Evolutionary conservation across 1,140 invertebrate species (phyloP), one percentile per base, ranked within the genome.

Genomic region (Philotrypesis tridentata): DNA sequence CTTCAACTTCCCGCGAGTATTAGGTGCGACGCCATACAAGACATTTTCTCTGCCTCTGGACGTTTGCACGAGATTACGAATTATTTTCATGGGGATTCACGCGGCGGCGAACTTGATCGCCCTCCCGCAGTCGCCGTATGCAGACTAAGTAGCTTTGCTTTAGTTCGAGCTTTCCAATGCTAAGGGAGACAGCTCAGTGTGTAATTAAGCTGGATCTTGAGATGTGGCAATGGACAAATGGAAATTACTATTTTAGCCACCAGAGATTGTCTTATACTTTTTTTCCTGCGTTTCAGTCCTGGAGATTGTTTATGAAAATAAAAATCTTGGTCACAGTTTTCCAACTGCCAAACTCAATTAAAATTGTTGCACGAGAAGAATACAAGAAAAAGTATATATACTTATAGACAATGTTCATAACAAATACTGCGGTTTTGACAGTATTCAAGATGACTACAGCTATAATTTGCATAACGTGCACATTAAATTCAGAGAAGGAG

Each of bases 71-170:
- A 82, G 80, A 82, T 82, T 77, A 82, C 14, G 80, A 82, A 77
- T 78, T 82, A 82, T 78, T 82, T 82, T 82, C 73, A 82, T 63
- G 55, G 72, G 80, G 74, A 78, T 82, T 82, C 73, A 78, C 55
- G 75, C 23, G 4, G 75, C 23, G 4, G 31, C 0, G 8, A 55
- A 3, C 37, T 25, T 81, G 73, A 82, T 82, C 60, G 31, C 48
- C 55, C 74, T 68, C 29, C 5, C 23, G 4, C n/a, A n/a, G 25
- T 23, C 11, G 23, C 11, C 21, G 14, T 29, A 27, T 65, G 61
- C 11, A 1, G 23, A 65, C 25, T 65, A 65, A 65, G 48, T 55
- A 17, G 17, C 14, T 55, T 3, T 2, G 48, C 48, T 55, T 3
- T 37, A 55, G 2, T 55, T 55, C 4, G 17, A 14, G 40, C 40